Percentiles rank a stretch among this genome's conserved stretches.
Conservation (phyloP, 2,888 invertebrate species). For the Chymomyza caudatula region DNA sequence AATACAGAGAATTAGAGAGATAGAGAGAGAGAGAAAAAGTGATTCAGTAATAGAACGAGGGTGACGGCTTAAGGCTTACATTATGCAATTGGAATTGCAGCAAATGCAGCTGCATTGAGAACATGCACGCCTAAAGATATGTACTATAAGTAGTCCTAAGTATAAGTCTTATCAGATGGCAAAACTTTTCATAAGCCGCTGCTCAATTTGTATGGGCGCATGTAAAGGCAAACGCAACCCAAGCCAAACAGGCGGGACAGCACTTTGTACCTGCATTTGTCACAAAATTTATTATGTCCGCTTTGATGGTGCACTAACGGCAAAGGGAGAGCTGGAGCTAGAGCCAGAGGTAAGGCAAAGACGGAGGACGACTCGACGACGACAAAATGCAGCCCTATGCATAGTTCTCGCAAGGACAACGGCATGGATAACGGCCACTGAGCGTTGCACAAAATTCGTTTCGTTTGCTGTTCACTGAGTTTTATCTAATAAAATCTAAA, state of each 20-base stretch:
- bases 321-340: not conserved
- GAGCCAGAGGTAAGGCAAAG: not conserved
- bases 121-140: not conserved
- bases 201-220: not conserved
- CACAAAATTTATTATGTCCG: constrained; percentile 61
- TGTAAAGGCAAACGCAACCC: not conserved
- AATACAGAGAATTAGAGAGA: too few relatives aligned
- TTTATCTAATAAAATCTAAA: constrained; percentile 70
- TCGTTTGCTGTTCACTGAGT: constrained; percentile 58
- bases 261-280: constrained; percentile 69
- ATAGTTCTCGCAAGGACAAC: not conserved
- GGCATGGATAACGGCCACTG: not conserved
- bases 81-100: too few relatives aligned
- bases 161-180: constrained; percentile 26
- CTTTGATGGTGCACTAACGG: not conserved
- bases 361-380: not conserved
- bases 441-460: constrained; percentile 19
- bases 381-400: not conserved
- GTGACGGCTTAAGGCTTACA: not conserved
- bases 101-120: not conserved
- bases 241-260: constrained; percentile 11
- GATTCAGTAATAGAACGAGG: too few relatives aligned
- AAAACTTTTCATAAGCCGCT: constrained; percentile 35
- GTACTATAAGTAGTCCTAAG: not conserved
- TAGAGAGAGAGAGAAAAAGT: too few relatives aligned